These are phyloP conservation scores for Euglossa dilemma DNA, from an alignment of 1,140 invertebrate species.

Conservation along the genomic window DNA sequence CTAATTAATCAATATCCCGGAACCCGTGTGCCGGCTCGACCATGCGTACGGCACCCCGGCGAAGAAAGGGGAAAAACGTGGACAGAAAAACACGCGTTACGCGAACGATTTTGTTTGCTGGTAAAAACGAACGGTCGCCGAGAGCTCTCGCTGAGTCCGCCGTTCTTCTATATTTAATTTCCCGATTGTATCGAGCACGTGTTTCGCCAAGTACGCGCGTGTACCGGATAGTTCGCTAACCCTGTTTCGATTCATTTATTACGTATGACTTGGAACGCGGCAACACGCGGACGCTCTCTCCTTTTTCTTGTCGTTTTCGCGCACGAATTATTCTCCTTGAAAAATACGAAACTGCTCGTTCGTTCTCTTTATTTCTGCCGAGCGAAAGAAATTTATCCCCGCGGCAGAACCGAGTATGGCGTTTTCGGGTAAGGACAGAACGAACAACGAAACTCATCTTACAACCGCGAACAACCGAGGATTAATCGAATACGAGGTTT, in stretches of 20 bases:
- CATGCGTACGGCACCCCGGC: conserved; percentile 41
- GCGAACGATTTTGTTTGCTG: conserved; percentile 29
- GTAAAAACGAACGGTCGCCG: neutral
- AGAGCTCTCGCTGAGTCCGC: neutral
- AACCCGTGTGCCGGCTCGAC: conserved; percentile 14
- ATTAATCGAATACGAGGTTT: too few relatives aligned
- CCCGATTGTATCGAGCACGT: conserved; percentile 11
- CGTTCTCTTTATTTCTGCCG: too few relatives aligned
- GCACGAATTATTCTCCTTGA: too few relatives aligned
- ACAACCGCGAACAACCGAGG: too few relatives aligned
- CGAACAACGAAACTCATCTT: too few relatives aligned
- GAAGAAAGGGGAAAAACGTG: conserved; percentile 39
- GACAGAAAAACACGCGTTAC: conserved; percentile 44
- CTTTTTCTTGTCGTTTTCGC: neutral
- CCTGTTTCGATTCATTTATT: neutral
- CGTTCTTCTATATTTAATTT: conserved; percentile 15
- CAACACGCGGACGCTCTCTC: neutral
- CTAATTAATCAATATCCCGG: conserved; percentile 51
- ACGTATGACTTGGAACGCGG: neutral
- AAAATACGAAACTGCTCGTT: too few relatives aligned
- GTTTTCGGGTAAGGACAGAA: too few relatives aligned
- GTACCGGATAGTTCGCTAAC: neutral
- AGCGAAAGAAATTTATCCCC: too few relatives aligned
- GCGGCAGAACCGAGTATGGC: too few relatives aligned
- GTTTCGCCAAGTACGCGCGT: neutral